Evolutionary conservation across 2,113 vertebrate species (phyloP), one percentile per base, ranked within the genome.

Genomic region (Leuciscus idus): DNA sequence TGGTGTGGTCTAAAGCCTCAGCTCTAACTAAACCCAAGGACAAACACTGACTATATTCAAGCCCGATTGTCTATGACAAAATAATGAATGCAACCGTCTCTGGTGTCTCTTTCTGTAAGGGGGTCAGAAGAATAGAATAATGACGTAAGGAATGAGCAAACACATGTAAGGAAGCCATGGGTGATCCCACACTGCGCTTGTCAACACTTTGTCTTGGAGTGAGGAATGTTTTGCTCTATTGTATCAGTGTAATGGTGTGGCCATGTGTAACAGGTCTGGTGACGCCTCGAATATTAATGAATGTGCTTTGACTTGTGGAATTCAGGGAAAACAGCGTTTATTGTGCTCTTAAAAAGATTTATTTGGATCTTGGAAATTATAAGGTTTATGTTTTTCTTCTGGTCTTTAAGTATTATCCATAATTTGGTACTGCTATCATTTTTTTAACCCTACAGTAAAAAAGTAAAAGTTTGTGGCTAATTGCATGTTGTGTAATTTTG

Each of bases 241-340:
- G 84, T 88, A 76, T 76, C 21, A 75, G 80, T 85, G 83, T 79
- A 85, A 87, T 86, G 90, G 90, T 93, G 91, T 93, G 90, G 89
- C 85, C 89, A 93, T 92, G 92, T 93, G 92, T 91, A 94, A 93
- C 91, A 88, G 81, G 87, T 87, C 86, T 72, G 68, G 55, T 86
- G 80, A 86, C 13, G 48, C 68, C 87, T 87, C 61, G 87, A 68
- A 88, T 91, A 92, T 93, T 94, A 93, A 95, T 89, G 87, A 92
- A 91, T 89, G 48, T 89, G 84, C 28, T 52, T 48, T 28, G 59
- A 91, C 68, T 84, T 87, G 83, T 86, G 86, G 85, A 80, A 90
- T 85, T 82, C 70, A 55, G 48, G 68, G 61, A 85, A 81, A 78
- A 91, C 73, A 90, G 4, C 4, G 4, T 72, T 85, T 78, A 23